phyloP scores from a whole-genome alignment of 2,797 vertebrate species.

The Champsocephalus gunnari region DNA sequence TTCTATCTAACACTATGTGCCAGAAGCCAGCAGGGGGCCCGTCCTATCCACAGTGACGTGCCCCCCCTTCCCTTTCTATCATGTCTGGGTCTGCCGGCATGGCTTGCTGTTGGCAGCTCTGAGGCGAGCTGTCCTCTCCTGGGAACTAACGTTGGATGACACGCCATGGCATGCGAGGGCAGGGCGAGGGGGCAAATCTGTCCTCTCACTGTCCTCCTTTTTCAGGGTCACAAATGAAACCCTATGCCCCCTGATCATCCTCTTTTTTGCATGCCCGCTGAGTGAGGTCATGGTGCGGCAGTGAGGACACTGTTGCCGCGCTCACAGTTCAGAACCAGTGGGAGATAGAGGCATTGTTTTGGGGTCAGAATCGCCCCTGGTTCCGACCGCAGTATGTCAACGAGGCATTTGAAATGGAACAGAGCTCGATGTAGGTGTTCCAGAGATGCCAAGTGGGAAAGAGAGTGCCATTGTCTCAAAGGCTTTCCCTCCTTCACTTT shows the following conservation, averaged over 20 bases:
- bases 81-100: too few relatives aligned
- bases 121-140: constrained; percentile 61
- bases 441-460: constrained; percentile 21
- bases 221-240: constrained; percentile 41
- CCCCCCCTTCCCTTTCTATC: neutral
- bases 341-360: constrained; percentile 54
- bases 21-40: constrained; percentile 26
- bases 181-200: neutral
- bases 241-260: constrained; percentile 14
- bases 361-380: constrained; percentile 36
- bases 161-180: constrained; percentile 20
- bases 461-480: constrained; percentile 29
- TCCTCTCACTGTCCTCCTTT: constrained; percentile 47
- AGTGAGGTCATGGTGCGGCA: constrained; percentile 18
- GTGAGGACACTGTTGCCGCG: neutral
- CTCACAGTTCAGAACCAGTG: constrained; percentile 31
- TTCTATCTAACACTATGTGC: constrained; percentile 10
- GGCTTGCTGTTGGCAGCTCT: constrained; percentile 36
- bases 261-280: constrained; percentile 13
- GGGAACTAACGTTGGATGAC: constrained; percentile 54
- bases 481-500: neutral
- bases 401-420: constrained; percentile 13
- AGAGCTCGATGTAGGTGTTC: constrained; percentile 49
- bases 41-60: constrained; percentile 30
- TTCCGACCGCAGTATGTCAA: constrained; percentile 32